Base-by-base conservation (phyloP, 2,113 vertebrate genomes). In the Cygnus atratus region DNA sequence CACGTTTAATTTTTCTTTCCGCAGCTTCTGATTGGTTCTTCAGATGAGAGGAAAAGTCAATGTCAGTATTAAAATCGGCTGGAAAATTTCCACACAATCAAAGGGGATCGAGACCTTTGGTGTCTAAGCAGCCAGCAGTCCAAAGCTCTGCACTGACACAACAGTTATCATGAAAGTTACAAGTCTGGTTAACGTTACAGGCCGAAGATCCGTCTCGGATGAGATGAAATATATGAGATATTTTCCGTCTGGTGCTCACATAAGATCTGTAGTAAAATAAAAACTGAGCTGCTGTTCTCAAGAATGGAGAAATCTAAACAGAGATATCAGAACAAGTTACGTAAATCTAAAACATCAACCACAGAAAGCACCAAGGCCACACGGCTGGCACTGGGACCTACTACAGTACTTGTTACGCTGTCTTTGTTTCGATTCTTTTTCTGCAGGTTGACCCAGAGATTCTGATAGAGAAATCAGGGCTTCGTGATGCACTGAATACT, bases 391-490 rank as follows among this genome's bases (percentile, higher is more conserved):
- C 12, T 3, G 3, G 31, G 41, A 62, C 35, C 48, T 37, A 26
- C 39, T 44, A 75, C 5, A 6, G 10, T 24, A 66, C 2, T 16
- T 9, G 26, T 31, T 73, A 39, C 0, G 0, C 24, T 44, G 41
- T 22, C 15, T 72, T 58, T 59, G 25, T 54, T 79, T 65, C 37
- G 37, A 35, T 44, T 35, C 57, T 73, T 28, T 66, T 58, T 39
- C 17, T 3, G 9, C 57, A 83, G 5, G 7, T 25, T 58, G 21
- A n/a, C 74, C 20, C 41, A 83, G 26, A 68, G 18, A 94, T 84
- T 80, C 43, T 5, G 9, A 43, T 10, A 79, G 18, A n/a, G 12
- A 82, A 72, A 61, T 11, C 46, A 54, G 37, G 61, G 59, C 14
- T 29, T n/a, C 10, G 29, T 37, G 52, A 77, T 44, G 84, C 26